Evolutionary conservation across 2,797 vertebrate species (phyloP).

Genomic region (Enoplosus armatus): DNA sequence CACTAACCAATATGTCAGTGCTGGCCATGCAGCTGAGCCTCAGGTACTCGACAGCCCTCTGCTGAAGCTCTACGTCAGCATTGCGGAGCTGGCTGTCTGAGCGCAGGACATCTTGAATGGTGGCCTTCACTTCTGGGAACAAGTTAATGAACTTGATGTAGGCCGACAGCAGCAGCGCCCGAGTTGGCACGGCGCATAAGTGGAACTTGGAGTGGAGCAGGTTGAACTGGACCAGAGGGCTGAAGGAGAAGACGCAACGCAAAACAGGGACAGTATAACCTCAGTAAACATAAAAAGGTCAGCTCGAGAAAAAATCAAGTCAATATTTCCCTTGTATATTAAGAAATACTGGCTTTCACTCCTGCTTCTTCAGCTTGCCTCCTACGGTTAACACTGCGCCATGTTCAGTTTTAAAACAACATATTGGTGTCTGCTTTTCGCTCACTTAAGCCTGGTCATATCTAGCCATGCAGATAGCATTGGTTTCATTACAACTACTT

Average conservation of each 20-base stretch:
- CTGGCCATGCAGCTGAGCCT: conserved; percentile 94
- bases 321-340: background rate
- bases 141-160: conserved; percentile 98
- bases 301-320: background rate
- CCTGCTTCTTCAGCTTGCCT: background rate
- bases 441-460: background rate
- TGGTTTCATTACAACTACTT: background rate
- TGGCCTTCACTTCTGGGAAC: conserved; percentile 93
- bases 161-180: conserved; percentile 92
- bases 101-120: conserved; percentile 93
- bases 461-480: background rate
- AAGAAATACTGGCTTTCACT: background rate
- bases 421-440: background rate
- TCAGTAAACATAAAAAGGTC: background rate
- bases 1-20: conserved; percentile 91
- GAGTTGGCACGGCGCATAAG: conserved; percentile 92
- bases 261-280: background rate
- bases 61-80: conserved; percentile 94
- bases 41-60: conserved; percentile 94
- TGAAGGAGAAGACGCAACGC: conserved; percentile 57
- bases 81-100: conserved; percentile 94
- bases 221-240: conserved; percentile 93
- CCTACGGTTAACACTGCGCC: background rate
- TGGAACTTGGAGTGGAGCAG: conserved; percentile 96
- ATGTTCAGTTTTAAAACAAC: background rate